These are phyloP conservation scores for Ptychoptera albimana DNA, from an alignment of 2,888 invertebrate species.

Conservation along the genomic window DNA sequence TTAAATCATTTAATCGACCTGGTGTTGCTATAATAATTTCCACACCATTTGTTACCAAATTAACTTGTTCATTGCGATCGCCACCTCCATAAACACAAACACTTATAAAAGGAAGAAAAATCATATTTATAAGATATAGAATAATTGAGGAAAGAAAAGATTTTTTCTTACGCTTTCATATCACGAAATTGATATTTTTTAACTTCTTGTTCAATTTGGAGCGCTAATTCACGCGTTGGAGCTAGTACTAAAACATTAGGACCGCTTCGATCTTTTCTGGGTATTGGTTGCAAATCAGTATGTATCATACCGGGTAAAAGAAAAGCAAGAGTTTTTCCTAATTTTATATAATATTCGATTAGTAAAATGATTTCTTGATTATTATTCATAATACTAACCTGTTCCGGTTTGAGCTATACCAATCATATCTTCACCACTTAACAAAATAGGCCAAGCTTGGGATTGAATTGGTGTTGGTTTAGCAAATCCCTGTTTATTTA, in stretches of 20 bases:
- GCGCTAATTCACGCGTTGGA: slow-evolving; percentile 82
- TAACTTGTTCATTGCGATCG: slow-evolving; percentile 62
- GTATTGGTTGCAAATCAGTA: slow-evolving; percentile 69
- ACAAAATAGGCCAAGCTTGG: slow-evolving; percentile 87
- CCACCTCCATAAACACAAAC: slow-evolving; percentile 90
- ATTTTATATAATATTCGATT: too few species aligned
- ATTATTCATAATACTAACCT: too few species aligned
- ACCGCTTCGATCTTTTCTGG: slow-evolving; percentile 54
- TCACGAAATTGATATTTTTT: slow-evolving; percentile 73
- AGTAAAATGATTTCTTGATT: too few species aligned
- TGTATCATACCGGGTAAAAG: slow-evolving; percentile 85
- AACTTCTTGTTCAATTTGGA: slow-evolving; percentile 85
- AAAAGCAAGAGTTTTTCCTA: slow-evolving; percentile 87
- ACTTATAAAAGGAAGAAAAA: slow-evolving; percentile 25
- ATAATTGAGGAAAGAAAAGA: too few species aligned
- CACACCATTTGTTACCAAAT: slow-evolving; percentile 56
- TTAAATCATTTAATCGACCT: slow-evolving; percentile 82
- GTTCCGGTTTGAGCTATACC: slow-evolving; percentile 94
- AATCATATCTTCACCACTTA: slow-evolving; percentile 84
- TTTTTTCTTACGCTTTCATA: slow-evolving; percentile 55
- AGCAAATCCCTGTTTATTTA: slow-evolving; percentile 61
- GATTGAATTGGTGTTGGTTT: slow-evolving; percentile 83
- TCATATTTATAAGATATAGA: too few species aligned
- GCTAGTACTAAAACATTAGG: slow-evolving; percentile 81
- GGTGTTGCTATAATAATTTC: slow-evolving; percentile 94